Conservation (phyloP, 2,797 vertebrate species). For the Clarias fuscus region DNA sequence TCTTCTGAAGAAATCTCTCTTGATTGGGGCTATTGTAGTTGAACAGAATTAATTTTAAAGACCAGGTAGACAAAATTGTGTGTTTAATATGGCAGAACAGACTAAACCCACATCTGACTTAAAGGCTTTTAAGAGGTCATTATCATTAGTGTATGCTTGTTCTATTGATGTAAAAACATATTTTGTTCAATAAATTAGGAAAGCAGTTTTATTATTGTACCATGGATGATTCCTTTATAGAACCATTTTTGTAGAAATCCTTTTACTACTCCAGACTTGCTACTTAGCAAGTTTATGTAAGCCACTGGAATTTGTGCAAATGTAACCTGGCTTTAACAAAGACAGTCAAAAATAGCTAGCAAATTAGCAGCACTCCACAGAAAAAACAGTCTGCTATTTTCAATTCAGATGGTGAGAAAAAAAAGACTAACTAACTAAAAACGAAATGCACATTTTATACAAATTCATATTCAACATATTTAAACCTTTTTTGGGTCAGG, state of each 20-base stretch:
- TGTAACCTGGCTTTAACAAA: neutral
- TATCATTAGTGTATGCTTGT: constrained; percentile 5
- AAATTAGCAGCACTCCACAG: neutral
- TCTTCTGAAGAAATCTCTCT: constrained; percentile 2
- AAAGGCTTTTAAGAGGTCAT: neutral
- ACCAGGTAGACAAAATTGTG: neutral
- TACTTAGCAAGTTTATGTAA: neutral
- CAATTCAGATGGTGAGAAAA: neutral
- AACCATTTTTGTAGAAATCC: neutral
- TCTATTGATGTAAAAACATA: neutral
- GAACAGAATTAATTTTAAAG: neutral
- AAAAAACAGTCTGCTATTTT: neutral
- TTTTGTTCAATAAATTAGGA: neutral
- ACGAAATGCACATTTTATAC: neutral
- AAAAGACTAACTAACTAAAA: neutral
- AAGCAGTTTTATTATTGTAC: neutral
- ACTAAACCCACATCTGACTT: neutral
- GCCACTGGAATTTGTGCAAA: neutral
- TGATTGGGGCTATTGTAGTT: neutral
- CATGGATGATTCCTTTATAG: neutral
- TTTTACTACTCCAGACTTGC: neutral
- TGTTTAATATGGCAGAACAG: neutral
- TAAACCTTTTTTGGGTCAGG: neutral
- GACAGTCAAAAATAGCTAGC: neutral
- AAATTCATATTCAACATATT: neutral